Base-by-base conservation (phyloP, 2,797 vertebrate genomes). In the Gobionotothen gibberifrons region DNA sequence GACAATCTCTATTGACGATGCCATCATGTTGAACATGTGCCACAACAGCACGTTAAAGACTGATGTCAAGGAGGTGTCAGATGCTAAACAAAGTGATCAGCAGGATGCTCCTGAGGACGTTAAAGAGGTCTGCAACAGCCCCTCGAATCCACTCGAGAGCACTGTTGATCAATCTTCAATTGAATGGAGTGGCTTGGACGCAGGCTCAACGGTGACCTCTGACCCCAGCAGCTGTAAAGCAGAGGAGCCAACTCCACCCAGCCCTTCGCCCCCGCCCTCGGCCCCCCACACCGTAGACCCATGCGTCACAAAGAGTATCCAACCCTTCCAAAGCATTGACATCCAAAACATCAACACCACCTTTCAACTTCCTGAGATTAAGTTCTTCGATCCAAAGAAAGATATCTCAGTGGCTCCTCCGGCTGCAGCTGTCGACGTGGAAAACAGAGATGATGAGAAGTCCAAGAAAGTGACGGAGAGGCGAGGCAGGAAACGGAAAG, bases 21-120 rank as follows among this genome's bases (percentile, higher is more conserved):
- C 96, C 69, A 92, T 97, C 69, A 94, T 96, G 88, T 84, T 96
- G n/a, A 94, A 96, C 40, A 95, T 96, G 91, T 95, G 95, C 59
- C 95, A 97, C 0, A 87, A 94, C 79, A 92, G 87, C 90, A 86
- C 91, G 68, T 69, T 83, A 0, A 93, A 94, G 0, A 66, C 82
- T 32, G 94, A 94, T 0, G 73, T 74, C 43, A 79, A 93, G 47
- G 78, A 78, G 12, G 19, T 64, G 26, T n/a, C 58, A 2, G 85
- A 80, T 2, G 82, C 77, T 16, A 62, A 90, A 40, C 86, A 88
- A 65, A 67, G 71, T 0, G 26, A 83, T 52, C 74, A 80, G 5
- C 74, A 76, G 55, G 91, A 91, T 47, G 86, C 75, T 36, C 69
- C 42, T 21, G 84, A 91, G 32, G 87, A 86, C 42, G 74, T 76